Base-by-base conservation (phyloP, 2,888 invertebrate genomes). In the Ectobius pallidus region DNA sequence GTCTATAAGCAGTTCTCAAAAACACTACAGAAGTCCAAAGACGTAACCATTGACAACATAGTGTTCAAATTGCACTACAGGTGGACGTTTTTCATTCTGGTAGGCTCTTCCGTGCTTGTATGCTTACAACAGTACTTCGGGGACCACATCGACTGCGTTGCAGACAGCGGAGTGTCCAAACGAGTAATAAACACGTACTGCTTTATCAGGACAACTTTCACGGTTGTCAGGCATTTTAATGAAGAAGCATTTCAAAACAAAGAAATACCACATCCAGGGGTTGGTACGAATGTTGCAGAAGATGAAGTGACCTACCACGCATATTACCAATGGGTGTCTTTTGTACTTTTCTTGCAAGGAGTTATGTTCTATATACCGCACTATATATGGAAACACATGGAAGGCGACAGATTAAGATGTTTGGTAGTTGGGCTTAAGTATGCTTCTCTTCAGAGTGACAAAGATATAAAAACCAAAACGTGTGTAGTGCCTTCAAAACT, bases 311-410 rank as follows among this genome's bases (percentile, higher is more conserved):
- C 77, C 68, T 80, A 81, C 76, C 83, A 83, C 76, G 81, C 81
- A 52, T 84, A 84, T 78, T 84, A 84, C 76, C 84, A 84, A 78
- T 84, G 84, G 84, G 83, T 84, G 46, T 82, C 82, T 65, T 82
- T 84, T 75, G 81, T 83, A 27, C 79, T 84, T 2, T 81, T 83
- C 77, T 77, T 83, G 46, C 83, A 84, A 77, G 82, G 83, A 9
- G 75, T 82, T 18, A 77, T 81, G 68, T 84, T 84, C 76, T 83
- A 81, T 77, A 62, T 81, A 14, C 82, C 83, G 3, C 78, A 81
- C 18, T 81, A 80, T 70, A 72, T 83, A 61, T 84, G 84, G 84
- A 82, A 81, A 68, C 77, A 77, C 3, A 79, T 79, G 78, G 83
- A 84, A 77, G 81, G 80, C 11, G 81, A 81, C 3, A 78, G 80